Conservation (phyloP, 1,140 invertebrate species). For the Pissodes strobi region DNA sequence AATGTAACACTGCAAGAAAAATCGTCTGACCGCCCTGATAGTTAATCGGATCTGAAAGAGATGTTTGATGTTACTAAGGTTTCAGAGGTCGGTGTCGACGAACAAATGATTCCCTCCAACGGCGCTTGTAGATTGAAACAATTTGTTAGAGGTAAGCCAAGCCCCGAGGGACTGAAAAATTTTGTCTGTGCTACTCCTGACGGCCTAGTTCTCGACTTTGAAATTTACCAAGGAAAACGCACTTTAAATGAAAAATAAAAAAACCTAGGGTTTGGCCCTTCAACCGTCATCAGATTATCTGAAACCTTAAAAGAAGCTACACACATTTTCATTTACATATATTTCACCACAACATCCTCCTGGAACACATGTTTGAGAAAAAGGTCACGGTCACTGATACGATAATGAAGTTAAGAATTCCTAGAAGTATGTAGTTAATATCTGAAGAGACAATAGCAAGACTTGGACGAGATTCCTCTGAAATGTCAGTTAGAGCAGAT, state of each 20-base stretch:
- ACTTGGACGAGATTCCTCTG: constrained; percentile 23
- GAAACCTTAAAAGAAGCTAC: constrained; percentile 14
- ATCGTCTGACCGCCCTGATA: too few species aligned
- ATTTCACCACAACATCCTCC: constrained; percentile 30
- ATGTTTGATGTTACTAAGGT: constrained; percentile 7
- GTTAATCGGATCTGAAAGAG: too few species aligned
- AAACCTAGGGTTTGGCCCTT: constrained; percentile 24
- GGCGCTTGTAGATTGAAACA: constrained; percentile 27
- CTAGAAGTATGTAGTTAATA: neutral
- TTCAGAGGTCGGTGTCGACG: constrained; percentile 27
- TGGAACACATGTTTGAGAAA: constrained; percentile 27
- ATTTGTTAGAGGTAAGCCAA: constrained; percentile 37
- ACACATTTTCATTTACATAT: constrained; percentile 26
- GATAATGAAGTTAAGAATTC: too few species aligned
- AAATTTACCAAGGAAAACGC: constrained; percentile 33
- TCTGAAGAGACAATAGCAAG: constrained; percentile 6
- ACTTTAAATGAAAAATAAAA: constrained; percentile 1
- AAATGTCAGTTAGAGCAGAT: constrained; percentile 1
- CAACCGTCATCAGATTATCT: constrained; percentile 24
- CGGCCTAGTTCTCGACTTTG: constrained; percentile 29
- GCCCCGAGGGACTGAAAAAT: constrained; percentile 32
- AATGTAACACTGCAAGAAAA: constrained; percentile 15
- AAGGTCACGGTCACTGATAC: too few species aligned
- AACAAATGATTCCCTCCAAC: constrained; percentile 38
- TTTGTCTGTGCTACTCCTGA: constrained; percentile 29